phyloP scores from a whole-genome alignment of 2,113 vertebrate genomes.

The Xenotilapia longispinis region DNA sequence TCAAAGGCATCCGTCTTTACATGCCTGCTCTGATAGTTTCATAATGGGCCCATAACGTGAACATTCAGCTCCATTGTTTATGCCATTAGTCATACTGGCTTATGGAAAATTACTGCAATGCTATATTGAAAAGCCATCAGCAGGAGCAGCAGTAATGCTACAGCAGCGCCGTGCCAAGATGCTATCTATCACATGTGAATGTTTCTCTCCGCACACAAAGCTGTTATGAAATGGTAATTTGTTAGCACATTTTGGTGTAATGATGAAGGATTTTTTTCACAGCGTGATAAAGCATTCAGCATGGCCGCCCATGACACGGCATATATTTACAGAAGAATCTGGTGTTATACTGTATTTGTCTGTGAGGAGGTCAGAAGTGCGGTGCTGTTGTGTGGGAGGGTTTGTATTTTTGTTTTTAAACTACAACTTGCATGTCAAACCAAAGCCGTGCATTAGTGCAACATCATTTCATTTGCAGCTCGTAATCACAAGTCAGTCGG shows the following conservation, averaged over 20 bases:
- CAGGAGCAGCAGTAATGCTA: slow-evolving; percentile 1
- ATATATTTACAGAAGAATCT: background rate
- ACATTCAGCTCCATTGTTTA: slow-evolving; percentile 57
- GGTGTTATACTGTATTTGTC: background rate
- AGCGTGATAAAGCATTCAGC: background rate
- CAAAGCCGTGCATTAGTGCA: background rate
- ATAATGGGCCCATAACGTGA: slow-evolving; percentile 57
- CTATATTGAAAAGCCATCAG: slow-evolving; percentile 54
- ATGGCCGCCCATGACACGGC: background rate
- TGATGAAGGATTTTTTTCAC: background rate
- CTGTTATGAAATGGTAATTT: slow-evolving; percentile 19
- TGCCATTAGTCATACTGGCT: slow-evolving; percentile 55
- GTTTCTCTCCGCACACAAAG: background rate
- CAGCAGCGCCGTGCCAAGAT: slow-evolving; percentile 23
- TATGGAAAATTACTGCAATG: slow-evolving; percentile 50
- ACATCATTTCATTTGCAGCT: background rate
- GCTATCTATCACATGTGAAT: slow-evolving; percentile 33
- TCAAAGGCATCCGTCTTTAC: slow-evolving; percentile 54
- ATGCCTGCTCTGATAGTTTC: slow-evolving; percentile 32
- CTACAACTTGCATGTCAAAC: background rate
- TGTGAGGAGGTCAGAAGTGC: background rate
- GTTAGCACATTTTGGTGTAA: background rate
- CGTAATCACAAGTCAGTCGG: background rate
- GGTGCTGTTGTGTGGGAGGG: background rate
- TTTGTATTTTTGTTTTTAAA: background rate